A percentile compares a stretch with the other conserved stretches of the same genome.
Evolutionary conservation across 1,140 invertebrate species (phyloP).

Genomic region (Drosophila kepulauana): DNA sequence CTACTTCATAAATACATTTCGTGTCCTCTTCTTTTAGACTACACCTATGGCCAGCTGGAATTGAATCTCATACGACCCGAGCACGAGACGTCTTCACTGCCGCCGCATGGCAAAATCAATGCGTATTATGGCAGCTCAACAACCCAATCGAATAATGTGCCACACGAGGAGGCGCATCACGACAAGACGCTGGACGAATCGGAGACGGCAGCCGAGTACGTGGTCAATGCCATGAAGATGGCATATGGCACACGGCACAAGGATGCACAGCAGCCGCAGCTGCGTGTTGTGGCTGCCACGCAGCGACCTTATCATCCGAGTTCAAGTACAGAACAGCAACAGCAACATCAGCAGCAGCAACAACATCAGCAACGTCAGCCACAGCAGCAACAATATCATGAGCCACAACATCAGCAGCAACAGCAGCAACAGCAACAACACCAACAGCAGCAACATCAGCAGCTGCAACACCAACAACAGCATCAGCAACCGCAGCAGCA

Average conservation of each 20-base stretch:
- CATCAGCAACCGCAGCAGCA: neutral
- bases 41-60: conserved; percentile 69
- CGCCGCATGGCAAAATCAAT: conserved; percentile 46
- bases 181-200: conserved; percentile 68
- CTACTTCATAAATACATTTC: too few relatives aligned
- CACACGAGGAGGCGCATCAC: neutral
- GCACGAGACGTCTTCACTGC: conserved; percentile 46
- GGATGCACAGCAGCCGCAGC: conserved; percentile 45
- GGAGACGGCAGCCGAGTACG: conserved; percentile 78
- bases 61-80: conserved; percentile 75
- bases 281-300: conserved; percentile 9
- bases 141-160: conserved; percentile 26
- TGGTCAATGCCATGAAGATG: conserved; percentile 78
- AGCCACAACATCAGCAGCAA: conserved; percentile 19
- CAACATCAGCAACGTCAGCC: conserved; percentile 4
- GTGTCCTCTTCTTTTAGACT: conserved; percentile 47
- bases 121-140: conserved; percentile 55
- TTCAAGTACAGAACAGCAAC: conserved; percentile 2
- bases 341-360: conserved; percentile 22
- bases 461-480: conserved; percentile 8
- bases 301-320: conserved; percentile 12
- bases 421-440: conserved; percentile 32
- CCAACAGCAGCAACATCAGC: conserved; percentile 20
- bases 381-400: neutral
- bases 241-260: conserved; percentile 67